Conservation (phyloP, 2,113 vertebrate species). For the Clinocottus analis region DNA sequence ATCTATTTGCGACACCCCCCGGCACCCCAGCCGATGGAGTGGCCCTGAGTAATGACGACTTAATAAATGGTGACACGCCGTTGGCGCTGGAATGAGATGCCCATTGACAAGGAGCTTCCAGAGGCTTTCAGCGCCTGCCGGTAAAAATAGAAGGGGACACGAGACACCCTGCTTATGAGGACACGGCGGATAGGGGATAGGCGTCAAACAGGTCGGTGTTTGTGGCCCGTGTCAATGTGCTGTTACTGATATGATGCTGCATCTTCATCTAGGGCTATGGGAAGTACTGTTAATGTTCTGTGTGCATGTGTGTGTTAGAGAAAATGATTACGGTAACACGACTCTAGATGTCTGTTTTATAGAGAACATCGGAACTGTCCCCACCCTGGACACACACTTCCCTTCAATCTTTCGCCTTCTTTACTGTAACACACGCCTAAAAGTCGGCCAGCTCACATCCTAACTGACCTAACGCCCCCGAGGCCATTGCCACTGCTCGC, state of each 20-base stretch:
- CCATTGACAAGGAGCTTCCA: slow-evolving; percentile 80
- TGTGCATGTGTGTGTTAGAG: slow-evolving; percentile 41
- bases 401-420: slow-evolving; percentile 38
- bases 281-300: slow-evolving; percentile 61
- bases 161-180: slow-evolving; percentile 72
- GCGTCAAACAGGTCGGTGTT: slow-evolving; percentile 62
- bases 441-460: slow-evolving; percentile 39
- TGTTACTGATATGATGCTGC: slow-evolving; percentile 70
- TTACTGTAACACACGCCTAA: slow-evolving; percentile 24
- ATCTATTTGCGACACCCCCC: slow-evolving; percentile 72
- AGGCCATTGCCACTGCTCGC: slow-evolving; percentile 12
- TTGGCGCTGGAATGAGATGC: slow-evolving; percentile 73
- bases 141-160: slow-evolving; percentile 82
- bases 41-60: slow-evolving; percentile 81
- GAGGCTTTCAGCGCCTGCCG: slow-evolving; percentile 79
- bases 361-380: slow-evolving; percentile 68
- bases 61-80: slow-evolving; percentile 82
- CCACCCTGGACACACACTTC: slow-evolving; percentile 49
- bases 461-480: slow-evolving; percentile 15
- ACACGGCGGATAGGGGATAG: slow-evolving; percentile 51
- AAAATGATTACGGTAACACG: slow-evolving; percentile 72
- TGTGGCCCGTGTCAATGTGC: slow-evolving; percentile 65
- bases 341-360: slow-evolving; percentile 61
- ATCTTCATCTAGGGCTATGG: slow-evolving; percentile 62
- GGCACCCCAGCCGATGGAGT: slow-evolving; percentile 45